phyloP scores from a whole-genome alignment of 2,113 vertebrate species.

The Azemiops feae region DNA sequence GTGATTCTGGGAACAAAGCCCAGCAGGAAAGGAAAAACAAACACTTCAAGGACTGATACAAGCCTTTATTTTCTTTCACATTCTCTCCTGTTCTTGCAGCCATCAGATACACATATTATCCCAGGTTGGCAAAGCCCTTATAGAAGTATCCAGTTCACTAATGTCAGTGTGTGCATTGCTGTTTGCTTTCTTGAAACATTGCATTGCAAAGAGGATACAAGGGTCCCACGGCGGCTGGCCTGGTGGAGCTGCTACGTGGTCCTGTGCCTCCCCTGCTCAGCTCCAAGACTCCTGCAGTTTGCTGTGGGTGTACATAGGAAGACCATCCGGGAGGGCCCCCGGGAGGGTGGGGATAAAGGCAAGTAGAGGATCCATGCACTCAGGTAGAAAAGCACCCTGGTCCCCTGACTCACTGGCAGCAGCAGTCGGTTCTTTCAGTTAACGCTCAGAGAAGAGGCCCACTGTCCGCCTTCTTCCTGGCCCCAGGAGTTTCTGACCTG shows the following conservation, averaged over 20 bases:
- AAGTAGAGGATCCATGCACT: neutral
- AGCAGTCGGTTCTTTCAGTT: neutral
- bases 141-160: neutral
- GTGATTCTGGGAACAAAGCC: neutral
- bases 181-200: neutral
- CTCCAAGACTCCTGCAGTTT: neutral
- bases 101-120: neutral
- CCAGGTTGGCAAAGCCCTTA: slow-evolving; percentile 18
- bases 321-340: too few species aligned
- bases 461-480: neutral
- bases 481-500: neutral
- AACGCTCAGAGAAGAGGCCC: neutral
- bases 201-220: neutral
- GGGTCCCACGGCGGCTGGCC: neutral
- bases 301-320: neutral
- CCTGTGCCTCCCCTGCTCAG: too few species aligned
- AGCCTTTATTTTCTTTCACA: neutral
- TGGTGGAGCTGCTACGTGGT: too few species aligned
- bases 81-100: neutral
- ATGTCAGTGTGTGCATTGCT: neutral
- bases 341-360: too few species aligned
- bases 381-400: neutral
- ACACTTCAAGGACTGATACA: neutral
- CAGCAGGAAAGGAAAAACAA: neutral
- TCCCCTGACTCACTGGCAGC: neutral